A percentile compares a stretch with the other conserved stretches of the same genome.
phyloP scores from a whole-genome alignment of 1,140 invertebrate species.

The Probaryconus sp. region DNA sequence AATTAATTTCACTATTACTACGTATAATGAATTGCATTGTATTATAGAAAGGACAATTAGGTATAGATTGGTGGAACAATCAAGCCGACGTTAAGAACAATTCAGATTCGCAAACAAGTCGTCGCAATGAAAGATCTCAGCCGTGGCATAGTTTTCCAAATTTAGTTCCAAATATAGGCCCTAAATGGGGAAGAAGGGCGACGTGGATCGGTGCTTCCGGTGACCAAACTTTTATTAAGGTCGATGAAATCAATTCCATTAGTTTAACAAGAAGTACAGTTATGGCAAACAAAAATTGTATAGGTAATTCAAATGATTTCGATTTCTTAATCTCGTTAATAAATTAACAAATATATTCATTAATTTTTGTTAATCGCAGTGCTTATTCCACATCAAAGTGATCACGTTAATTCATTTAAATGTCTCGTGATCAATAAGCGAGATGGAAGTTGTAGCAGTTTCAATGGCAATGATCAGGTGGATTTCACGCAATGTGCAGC shows the following conservation, averaged over 20 bases:
- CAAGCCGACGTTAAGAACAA: slow-evolving; percentile 67
- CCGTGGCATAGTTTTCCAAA: slow-evolving; percentile 91
- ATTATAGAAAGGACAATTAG: slow-evolving; percentile 92
- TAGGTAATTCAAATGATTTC: too few species aligned
- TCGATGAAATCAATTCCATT: slow-evolving; percentile 95
- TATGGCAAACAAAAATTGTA: slow-evolving; percentile 91
- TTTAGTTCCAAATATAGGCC: slow-evolving; percentile 87
- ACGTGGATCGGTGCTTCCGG: slow-evolving; percentile 96
- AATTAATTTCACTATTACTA: too few species aligned
- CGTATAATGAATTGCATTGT: too few species aligned
- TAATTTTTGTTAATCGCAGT: slow-evolving; percentile 78
- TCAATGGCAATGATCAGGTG: slow-evolving; percentile 86
- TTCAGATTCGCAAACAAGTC: slow-evolving; percentile 63
- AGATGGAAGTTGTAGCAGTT: slow-evolving; percentile 90
- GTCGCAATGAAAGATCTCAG: slow-evolving; percentile 72
- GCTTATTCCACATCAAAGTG: slow-evolving; percentile 83
- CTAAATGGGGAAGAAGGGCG: slow-evolving; percentile 87
- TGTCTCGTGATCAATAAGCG: slow-evolving; percentile 90
- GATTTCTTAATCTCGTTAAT: too few species aligned
- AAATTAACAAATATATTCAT: background rate
- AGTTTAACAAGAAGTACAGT: slow-evolving; percentile 91
- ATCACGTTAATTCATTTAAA: slow-evolving; percentile 84
- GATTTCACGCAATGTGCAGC: slow-evolving; percentile 86
- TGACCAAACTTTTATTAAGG: slow-evolving; percentile 95
- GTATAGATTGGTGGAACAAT: slow-evolving; percentile 80